phyloP scores from a whole-genome alignment of 2,113 vertebrate genomes.

The Chionodraco myersi region DNA sequence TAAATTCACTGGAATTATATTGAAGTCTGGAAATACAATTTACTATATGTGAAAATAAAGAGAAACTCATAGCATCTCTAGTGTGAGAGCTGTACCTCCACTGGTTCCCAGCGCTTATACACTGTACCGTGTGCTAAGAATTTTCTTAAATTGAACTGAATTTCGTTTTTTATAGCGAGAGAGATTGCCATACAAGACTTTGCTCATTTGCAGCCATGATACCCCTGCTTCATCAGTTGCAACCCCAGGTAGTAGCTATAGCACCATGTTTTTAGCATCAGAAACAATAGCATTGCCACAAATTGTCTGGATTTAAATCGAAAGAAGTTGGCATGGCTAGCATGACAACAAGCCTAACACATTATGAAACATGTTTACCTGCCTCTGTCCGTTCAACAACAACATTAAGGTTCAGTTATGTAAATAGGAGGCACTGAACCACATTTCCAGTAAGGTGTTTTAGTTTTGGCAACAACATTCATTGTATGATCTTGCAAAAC shows the following conservation, averaged over 20 bases:
- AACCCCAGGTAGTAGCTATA: neutral
- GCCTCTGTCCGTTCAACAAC: neutral
- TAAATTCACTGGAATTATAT: slow-evolving; percentile 49
- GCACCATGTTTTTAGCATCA: neutral
- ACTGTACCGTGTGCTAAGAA: neutral
- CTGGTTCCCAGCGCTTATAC: neutral
- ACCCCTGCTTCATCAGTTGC: neutral
- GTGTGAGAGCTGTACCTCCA: slow-evolving; percentile 7
- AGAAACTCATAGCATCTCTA: neutral
- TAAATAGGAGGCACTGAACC: neutral
- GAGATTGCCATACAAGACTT: neutral
- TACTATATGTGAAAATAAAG: slow-evolving; percentile 8
- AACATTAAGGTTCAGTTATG: neutral
- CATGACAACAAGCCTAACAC: neutral
- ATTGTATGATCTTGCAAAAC: slow-evolving; percentile 20
- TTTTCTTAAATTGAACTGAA: neutral
- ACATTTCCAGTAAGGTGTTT: neutral
- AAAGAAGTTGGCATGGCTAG: neutral
- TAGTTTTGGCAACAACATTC: neutral
- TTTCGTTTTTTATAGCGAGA: slow-evolving; percentile 5
- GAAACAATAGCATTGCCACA: too few species aligned
- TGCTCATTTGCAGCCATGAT: neutral
- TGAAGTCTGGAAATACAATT: slow-evolving; percentile 33
- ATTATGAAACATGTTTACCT: neutral
- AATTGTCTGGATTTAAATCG: too few species aligned